A percentile compares a stretch with the other conserved stretches of the same genome.
Evolutionary conservation across 2,113 vertebrate genomes (phyloP).

Genomic region (Planiliza haematocheilus): DNA sequence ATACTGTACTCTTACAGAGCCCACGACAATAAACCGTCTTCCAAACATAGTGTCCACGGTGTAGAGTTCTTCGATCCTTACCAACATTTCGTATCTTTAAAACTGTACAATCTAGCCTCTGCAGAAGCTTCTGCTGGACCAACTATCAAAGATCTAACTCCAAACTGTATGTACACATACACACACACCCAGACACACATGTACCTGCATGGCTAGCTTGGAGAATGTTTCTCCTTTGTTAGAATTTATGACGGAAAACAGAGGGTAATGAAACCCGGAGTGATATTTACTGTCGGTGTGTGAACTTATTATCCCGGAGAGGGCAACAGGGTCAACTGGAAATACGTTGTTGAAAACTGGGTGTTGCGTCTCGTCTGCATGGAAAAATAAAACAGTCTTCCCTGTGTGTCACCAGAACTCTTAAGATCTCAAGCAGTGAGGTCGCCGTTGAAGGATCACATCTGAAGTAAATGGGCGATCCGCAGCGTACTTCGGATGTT

Average conservation of each 20-base stretch:
- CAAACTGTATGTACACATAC: slow-evolving; percentile 15
- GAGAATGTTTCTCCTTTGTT: slow-evolving; percentile 66
- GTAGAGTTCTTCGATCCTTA: slow-evolving; percentile 55
- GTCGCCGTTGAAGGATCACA: slow-evolving; percentile 51
- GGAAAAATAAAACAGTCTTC: slow-evolving; percentile 12
- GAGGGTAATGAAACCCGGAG: slow-evolving; percentile 77
- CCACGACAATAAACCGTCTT: slow-evolving; percentile 69
- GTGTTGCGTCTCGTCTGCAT: slow-evolving; percentile 60
- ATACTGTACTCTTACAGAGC: slow-evolving; percentile 61
- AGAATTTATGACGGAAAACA: slow-evolving; percentile 76
- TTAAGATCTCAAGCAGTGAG: slow-evolving; percentile 55
- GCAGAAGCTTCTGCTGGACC: slow-evolving; percentile 19
- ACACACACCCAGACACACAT: slow-evolving; percentile 34
- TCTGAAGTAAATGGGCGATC: slow-evolving; percentile 60
- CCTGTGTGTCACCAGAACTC: slow-evolving; percentile 42
- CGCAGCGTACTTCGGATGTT: slow-evolving; percentile 39
- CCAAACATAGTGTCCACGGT: slow-evolving; percentile 58
- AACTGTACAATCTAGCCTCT: slow-evolving; percentile 43
- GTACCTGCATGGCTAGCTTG: slow-evolving; percentile 70
- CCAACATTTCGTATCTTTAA: slow-evolving; percentile 56
- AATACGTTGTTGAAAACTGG: slow-evolving; percentile 72
- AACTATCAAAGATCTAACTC: slow-evolving; percentile 37
- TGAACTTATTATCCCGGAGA: slow-evolving; percentile 69
- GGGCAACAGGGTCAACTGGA: slow-evolving; percentile 74
- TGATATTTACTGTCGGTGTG: slow-evolving; percentile 76